Conservation (phyloP, 1,140 invertebrate genomes). For the Dendrolimus kikuchii region DNA sequence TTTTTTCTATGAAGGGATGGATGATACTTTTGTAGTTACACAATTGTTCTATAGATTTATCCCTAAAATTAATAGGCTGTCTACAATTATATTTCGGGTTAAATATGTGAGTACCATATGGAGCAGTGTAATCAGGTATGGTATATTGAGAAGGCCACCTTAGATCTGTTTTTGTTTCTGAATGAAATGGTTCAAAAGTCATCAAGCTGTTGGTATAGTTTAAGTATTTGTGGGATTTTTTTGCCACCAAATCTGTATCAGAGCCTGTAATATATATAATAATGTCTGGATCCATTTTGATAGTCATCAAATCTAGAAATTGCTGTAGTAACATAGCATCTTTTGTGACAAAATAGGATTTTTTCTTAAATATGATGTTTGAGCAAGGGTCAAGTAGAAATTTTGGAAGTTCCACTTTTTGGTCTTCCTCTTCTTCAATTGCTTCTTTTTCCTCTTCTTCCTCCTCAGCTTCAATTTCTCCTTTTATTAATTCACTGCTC, state of each 20-base stretch:
- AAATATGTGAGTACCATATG: slow-evolving; percentile 31
- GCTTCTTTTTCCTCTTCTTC: slow-evolving; percentile 33
- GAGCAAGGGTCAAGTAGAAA: slow-evolving; percentile 45
- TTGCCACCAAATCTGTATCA: slow-evolving; percentile 66
- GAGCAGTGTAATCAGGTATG: slow-evolving; percentile 29
- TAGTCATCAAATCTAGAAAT: slow-evolving; percentile 39
- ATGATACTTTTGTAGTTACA: slow-evolving; percentile 60
- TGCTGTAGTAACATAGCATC: slow-evolving; percentile 35
- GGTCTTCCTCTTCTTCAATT: slow-evolving; percentile 28
- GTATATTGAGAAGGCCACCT: slow-evolving; percentile 48
- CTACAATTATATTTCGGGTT: slow-evolving; percentile 56
- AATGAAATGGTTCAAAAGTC: slow-evolving; percentile 29
- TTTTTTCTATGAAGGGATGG: slow-evolving; percentile 58
- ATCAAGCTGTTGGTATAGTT: slow-evolving; percentile 46
- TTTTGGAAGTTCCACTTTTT: slow-evolving; percentile 42
- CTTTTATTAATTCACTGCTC: slow-evolving; percentile 21
- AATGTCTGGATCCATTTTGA: slow-evolving; percentile 61
- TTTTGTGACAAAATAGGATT: slow-evolving; percentile 27
- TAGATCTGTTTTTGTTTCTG: slow-evolving; percentile 25
- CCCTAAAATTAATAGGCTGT: slow-evolving; percentile 59
- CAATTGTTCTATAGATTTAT: slow-evolving; percentile 51
- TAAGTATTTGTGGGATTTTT: slow-evolving; percentile 55
- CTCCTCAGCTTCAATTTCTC: slow-evolving; percentile 31
- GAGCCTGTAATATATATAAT: slow-evolving; percentile 72
- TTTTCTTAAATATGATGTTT: slow-evolving; percentile 27